phyloP scores from a whole-genome alignment of 2,888 invertebrate species.

The Pandemis corylana region DNA sequence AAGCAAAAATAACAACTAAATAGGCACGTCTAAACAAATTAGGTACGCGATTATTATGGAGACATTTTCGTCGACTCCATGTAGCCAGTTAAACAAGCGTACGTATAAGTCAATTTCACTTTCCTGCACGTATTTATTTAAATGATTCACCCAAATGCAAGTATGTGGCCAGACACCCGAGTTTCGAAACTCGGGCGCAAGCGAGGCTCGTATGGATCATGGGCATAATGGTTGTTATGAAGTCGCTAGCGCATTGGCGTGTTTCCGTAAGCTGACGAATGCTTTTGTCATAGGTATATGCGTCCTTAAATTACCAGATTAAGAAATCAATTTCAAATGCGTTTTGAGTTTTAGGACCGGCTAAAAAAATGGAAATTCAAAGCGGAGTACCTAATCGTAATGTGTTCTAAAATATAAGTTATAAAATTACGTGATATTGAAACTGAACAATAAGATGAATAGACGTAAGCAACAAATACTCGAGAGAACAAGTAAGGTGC shows the following conservation, averaged over 20 bases:
- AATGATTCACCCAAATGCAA: conserved; percentile 55
- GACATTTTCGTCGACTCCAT: conserved; percentile 12
- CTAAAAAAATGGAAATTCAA: too few species aligned
- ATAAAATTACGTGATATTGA: too few species aligned
- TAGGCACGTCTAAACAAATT: neutral
- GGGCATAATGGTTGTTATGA: conserved; percentile 46
- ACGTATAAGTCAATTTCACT: conserved; percentile 57
- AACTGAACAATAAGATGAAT: too few species aligned
- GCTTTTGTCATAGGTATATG: too few species aligned
- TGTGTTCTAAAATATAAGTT: too few species aligned
- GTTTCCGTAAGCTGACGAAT: conserved; percentile 45
- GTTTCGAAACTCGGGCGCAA: conserved; percentile 67
- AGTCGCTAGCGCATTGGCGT: conserved; percentile 47
- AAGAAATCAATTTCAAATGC: too few species aligned
- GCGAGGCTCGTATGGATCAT: conserved; percentile 59
- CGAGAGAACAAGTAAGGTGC: too few species aligned
- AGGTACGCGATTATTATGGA: conserved; percentile 21
- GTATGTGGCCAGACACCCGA: conserved; percentile 46
- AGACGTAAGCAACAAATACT: too few species aligned
- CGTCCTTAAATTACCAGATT: too few species aligned
- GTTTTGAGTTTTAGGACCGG: too few species aligned
- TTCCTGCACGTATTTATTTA: conserved; percentile 66
- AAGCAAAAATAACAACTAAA: neutral
- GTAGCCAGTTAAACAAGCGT: conserved; percentile 29
- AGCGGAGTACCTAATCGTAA: too few species aligned